A percentile compares a stretch with the other conserved stretches of the same genome.
These are phyloP conservation scores for Apoda limacodes DNA, from an alignment of 2,888 invertebrate genomes.

Conservation along the genomic window DNA sequence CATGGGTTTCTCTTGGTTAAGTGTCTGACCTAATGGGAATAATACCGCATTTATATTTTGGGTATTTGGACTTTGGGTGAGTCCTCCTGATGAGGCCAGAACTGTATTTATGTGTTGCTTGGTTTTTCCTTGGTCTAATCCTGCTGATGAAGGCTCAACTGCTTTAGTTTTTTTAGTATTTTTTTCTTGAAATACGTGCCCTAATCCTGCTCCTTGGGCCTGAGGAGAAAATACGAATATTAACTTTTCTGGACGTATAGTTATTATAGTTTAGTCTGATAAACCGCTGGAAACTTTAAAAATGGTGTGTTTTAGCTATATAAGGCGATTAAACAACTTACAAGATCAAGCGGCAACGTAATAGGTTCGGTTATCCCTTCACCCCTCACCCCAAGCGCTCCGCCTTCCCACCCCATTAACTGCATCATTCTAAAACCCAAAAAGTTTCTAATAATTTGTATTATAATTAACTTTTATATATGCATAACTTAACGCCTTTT, in stretches of 20 bases:
- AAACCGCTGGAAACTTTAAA: background rate
- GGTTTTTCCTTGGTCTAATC: too few species aligned
- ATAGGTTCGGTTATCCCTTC: slow-evolving; percentile 75
- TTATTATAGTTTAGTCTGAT: background rate
- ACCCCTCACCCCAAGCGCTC: slow-evolving; percentile 73
- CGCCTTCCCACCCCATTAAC: slow-evolving; percentile 81
- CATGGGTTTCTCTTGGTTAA: too few species aligned
- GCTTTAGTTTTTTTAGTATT: background rate
- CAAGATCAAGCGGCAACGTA: slow-evolving; percentile 32
- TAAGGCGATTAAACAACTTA: slow-evolving; percentile 22
- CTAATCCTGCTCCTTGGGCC: slow-evolving; percentile 6
- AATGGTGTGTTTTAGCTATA: background rate
- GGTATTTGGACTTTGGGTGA: too few species aligned
- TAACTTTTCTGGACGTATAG: background rate
- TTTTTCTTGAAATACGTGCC: slow-evolving; percentile 2
- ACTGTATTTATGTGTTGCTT: too few species aligned
- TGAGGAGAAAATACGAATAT: slow-evolving; percentile 3
- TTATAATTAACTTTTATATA: slow-evolving; percentile 1
- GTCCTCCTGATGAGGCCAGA: too few species aligned
- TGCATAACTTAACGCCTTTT: background rate
- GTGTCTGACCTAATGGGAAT: too few species aligned
- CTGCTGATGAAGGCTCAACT: too few species aligned
- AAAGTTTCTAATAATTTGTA: background rate
- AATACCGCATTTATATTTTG: too few species aligned
- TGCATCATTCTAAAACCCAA: slow-evolving; percentile 66